Percentiles rank a stretch among this genome's conserved stretches.
These are phyloP conservation scores for Hippocampus guttulatus DNA, from an alignment of 2,113 vertebrate genomes.

Conservation along the genomic window DNA sequence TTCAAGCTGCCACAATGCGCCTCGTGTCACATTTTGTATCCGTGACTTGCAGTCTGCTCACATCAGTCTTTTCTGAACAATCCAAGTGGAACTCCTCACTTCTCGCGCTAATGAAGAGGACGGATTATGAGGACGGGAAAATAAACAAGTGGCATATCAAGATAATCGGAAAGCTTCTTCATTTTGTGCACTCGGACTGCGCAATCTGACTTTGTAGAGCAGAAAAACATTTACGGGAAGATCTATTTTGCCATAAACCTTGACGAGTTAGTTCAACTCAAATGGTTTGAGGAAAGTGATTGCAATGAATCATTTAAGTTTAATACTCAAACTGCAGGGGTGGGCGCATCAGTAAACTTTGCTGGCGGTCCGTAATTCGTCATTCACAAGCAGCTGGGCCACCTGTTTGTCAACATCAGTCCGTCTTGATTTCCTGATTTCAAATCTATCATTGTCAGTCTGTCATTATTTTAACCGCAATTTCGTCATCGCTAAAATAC, in stretches of 20 bases:
- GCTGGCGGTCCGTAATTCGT: too few relatives aligned
- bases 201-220: conserved; percentile 6
- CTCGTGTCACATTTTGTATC: conserved; percentile 21
- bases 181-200: conserved; percentile 18
- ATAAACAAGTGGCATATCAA: conserved; percentile 22
- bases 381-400: too few relatives aligned
- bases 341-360: too few relatives aligned
- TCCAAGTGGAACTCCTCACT: background rate
- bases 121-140: background rate
- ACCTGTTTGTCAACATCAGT: too few relatives aligned
- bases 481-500: too few relatives aligned
- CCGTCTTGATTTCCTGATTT: too few relatives aligned
- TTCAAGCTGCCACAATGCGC: conserved; percentile 5
- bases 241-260: background rate
- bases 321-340: too few relatives aligned
- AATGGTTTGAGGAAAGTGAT: too few relatives aligned
- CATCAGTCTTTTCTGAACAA: background rate
- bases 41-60: conserved; percentile 15
- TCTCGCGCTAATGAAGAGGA: conserved; percentile 37
- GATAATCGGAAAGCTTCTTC: conserved; percentile 28
- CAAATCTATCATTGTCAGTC: too few relatives aligned
- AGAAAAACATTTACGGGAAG: conserved; percentile 1
- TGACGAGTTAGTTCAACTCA: background rate
- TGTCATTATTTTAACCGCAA: too few relatives aligned
- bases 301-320: background rate